Conservation (phyloP, 2,797 vertebrate genomes). For the Erithacus rubecula region DNA sequence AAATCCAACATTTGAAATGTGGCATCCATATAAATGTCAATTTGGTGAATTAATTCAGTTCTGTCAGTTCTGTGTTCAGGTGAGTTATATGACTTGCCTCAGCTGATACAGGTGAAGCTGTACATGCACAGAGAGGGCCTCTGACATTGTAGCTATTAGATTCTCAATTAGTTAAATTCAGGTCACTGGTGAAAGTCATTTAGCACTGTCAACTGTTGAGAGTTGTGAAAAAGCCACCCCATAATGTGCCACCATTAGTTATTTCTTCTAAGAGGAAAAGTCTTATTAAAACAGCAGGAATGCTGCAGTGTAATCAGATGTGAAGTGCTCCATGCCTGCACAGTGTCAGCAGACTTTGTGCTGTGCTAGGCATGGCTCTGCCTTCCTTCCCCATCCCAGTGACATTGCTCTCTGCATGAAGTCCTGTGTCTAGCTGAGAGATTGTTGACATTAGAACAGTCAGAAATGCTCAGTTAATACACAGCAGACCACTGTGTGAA, state of each 20-base stretch:
- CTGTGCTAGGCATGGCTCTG: not conserved
- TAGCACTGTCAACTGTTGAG: not conserved
- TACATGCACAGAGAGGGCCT: not conserved
- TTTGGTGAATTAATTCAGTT: not conserved
- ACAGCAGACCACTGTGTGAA: not conserved
- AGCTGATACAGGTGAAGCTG: not conserved
- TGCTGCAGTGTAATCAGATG: not conserved
- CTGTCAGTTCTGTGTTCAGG: not conserved
- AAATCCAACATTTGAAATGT: not conserved
- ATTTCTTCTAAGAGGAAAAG: slow-evolving; percentile 18
- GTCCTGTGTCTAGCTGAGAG: not conserved
- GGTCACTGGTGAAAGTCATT: not conserved
- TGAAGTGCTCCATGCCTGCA: not conserved
- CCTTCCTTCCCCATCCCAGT: not conserved
- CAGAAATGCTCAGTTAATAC: not conserved
- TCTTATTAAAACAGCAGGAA: slow-evolving; percentile 55
- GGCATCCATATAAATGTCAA: not conserved
- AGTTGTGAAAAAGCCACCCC: not conserved
- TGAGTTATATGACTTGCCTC: not conserved
- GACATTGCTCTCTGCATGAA: slow-evolving; percentile 10
- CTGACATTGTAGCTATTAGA: not conserved
- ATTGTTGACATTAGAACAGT: not conserved
- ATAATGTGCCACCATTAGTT: not conserved
- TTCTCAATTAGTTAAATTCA: not conserved
- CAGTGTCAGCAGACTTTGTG: not conserved